Evolutionary conservation across 2,113 vertebrate genomes (phyloP), one percentile per base, ranked within the genome.

Genomic region (Laticauda colubrina): DNA sequence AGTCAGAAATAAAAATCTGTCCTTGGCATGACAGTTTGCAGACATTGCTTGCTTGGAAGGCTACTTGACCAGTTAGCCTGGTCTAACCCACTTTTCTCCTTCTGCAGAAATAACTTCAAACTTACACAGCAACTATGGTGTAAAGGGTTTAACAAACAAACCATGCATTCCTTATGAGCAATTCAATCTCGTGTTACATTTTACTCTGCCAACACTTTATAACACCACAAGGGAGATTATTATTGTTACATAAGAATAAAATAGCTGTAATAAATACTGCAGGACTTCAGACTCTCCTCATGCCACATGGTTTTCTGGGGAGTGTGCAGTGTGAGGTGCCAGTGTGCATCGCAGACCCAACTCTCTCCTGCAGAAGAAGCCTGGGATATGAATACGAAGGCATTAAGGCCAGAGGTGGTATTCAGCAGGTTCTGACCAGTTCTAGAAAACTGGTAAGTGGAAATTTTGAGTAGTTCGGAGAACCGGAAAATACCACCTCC

Each of bases 251-350:
- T 1, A 59, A 24, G 34, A 15, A 20, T 53, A 86, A 89, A 86
- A 53, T 48, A 34, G 55, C 89, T 90, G 53, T 90, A 88, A 91
- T 91, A 69, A 92, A 91, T 53, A 69, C n/a, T 45, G 87, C 69
- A 34, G 55, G 21, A 64, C 34, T 23, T 55, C 18, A 2, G 14
- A 26, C 12, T 61, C 18, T 48, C 64, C 55, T 64, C 15, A 20
- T 23, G 10, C 26, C 24, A 34, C 85, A 23, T 23, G 21, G 2
- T 1, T 85, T 59, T 4, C 45, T 61, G 26, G 18, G 48, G 34
- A 29, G 11, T 53, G 51, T 53, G 51, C 51, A 53, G 51, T 53
- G 11, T 53, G 10, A 7, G 45, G 34, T 53, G 3, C 10, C 87
- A 6, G 26, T 11, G 21, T 34, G 26, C 24, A 34, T 90, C 7